These are phyloP conservation scores for Microctenopoma lineatum DNA, from an alignment of 2,797 vertebrate genomes.

Conservation along the genomic window DNA sequence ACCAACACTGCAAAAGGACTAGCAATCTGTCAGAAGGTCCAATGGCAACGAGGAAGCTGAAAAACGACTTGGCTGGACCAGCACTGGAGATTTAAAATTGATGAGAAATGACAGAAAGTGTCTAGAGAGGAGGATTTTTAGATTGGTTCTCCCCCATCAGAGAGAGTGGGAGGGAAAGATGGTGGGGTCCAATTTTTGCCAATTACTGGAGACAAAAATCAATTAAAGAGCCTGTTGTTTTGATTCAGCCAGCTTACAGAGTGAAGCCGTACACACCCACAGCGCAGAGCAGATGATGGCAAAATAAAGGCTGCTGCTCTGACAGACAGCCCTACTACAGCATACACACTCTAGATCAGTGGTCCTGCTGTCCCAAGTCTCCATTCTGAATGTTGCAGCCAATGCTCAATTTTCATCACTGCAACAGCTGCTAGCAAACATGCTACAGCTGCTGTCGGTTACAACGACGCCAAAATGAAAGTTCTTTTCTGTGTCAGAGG, in stretches of 20 bases:
- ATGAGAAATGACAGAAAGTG: conserved; percentile 72
- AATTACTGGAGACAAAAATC: conserved; percentile 71
- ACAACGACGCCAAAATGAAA: too few relatives aligned
- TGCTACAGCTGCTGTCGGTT: too few relatives aligned
- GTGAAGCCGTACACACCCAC: conserved; percentile 10
- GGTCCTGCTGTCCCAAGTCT: too few relatives aligned
- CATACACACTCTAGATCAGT: neutral
- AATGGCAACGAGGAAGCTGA: conserved; percentile 71
- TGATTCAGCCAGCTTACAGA: conserved; percentile 32
- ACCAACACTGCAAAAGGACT: conserved; percentile 52
- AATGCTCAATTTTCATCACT: too few relatives aligned
- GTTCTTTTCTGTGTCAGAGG: too few relatives aligned
- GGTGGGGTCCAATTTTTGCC: conserved; percentile 43
- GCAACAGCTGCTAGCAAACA: too few relatives aligned
- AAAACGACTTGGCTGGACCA: conserved; percentile 68
- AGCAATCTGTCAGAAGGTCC: conserved; percentile 66
- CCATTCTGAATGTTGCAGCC: too few relatives aligned
- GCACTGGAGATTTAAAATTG: conserved; percentile 65
- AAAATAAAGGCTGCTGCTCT: conserved; percentile 9
- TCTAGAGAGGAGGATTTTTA: conserved; percentile 65
- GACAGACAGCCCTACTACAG: neutral
- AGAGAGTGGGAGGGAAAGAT: conserved; percentile 39
- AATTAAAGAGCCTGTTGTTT: conserved; percentile 69
- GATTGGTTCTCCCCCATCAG: conserved; percentile 60
- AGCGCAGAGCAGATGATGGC: conserved; percentile 19